Evolutionary conservation across 2,888 invertebrate species (phyloP).

Genomic region (Didymodactylos carnosus): DNA sequence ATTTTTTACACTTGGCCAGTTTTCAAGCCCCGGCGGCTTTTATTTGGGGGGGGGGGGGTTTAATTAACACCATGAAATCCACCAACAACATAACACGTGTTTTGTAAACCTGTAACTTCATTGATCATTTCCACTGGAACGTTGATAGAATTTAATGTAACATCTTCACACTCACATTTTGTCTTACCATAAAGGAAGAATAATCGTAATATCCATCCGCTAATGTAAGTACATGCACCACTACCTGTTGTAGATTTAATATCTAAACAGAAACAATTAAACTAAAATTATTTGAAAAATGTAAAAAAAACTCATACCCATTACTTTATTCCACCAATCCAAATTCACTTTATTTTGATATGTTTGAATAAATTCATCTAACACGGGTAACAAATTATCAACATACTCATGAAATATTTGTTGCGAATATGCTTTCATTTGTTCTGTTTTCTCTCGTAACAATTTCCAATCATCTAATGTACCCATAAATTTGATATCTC

Average conservation of each 20-base stretch:
- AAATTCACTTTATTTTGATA: constrained; percentile 1
- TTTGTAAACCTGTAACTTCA: neutral
- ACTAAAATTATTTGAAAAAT: too few relatives aligned
- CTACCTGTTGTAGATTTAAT: neutral
- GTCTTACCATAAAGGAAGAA: neutral
- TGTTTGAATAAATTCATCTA: constrained; percentile 4
- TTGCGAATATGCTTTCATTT: neutral
- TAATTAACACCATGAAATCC: neutral
- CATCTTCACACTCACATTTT: neutral
- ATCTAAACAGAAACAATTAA: too few relatives aligned
- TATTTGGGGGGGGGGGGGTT: too few relatives aligned
- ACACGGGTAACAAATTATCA: neutral
- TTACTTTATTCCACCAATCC: constrained; percentile 5
- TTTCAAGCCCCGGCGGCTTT: too few relatives aligned
- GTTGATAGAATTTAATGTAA: neutral
- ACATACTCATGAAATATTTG: neutral
- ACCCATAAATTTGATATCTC: constrained; percentile 3
- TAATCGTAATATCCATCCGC: neutral
- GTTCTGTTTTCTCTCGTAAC: neutral
- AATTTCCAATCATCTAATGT: constrained; percentile 2
- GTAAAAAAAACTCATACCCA: too few relatives aligned
- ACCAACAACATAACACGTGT: neutral
- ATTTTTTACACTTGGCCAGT: too few relatives aligned
- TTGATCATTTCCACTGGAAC: neutral
- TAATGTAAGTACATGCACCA: neutral